These are phyloP conservation scores for Drosophila suzukii DNA, from an alignment of 1,140 invertebrate genomes.

Conservation along the genomic window DNA sequence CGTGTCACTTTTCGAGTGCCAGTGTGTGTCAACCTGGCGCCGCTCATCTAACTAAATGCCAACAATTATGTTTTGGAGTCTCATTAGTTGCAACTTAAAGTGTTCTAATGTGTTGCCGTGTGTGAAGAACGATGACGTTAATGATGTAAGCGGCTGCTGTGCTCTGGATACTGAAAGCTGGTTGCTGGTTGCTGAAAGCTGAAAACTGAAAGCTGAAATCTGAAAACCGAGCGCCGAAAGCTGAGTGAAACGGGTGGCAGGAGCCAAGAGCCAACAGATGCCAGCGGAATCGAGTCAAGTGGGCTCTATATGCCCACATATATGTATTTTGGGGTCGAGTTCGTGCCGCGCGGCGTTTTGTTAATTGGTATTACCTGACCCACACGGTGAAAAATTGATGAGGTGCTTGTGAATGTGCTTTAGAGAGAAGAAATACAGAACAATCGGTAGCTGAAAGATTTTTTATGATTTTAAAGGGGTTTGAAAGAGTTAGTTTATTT, in stretches of 20 bases:
- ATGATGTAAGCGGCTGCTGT: conserved; percentile 71
- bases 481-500: too few relatives aligned
- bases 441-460: too few relatives aligned
- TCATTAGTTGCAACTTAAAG: conserved; percentile 81
- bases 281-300: conserved; percentile 48
- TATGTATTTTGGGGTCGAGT: conserved; percentile 68
- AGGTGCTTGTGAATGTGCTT: background rate
- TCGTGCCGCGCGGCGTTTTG: conserved; percentile 45
- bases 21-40: conserved; percentile 49
- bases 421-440: too few relatives aligned
- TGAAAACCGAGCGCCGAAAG: conserved; percentile 41
- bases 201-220: conserved; percentile 12
- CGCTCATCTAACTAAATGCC: conserved; percentile 72
- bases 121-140: conserved; percentile 79
- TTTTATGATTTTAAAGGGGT: too few relatives aligned
- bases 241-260: background rate
- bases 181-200: conserved; percentile 9
- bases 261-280: conserved; percentile 18
- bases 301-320: conserved; percentile 19
- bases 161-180: conserved; percentile 29
- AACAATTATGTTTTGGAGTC: conserved; percentile 83
- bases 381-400: background rate
- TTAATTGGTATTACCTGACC: conserved; percentile 69
- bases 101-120: conserved; percentile 66
- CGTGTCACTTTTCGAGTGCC: conserved; percentile 63